Percentiles rank a stretch among this genome's conserved stretches.
phyloP scores from a whole-genome alignment of 1,140 invertebrate genomes.

The Cyphomyrmex costatus region DNA sequence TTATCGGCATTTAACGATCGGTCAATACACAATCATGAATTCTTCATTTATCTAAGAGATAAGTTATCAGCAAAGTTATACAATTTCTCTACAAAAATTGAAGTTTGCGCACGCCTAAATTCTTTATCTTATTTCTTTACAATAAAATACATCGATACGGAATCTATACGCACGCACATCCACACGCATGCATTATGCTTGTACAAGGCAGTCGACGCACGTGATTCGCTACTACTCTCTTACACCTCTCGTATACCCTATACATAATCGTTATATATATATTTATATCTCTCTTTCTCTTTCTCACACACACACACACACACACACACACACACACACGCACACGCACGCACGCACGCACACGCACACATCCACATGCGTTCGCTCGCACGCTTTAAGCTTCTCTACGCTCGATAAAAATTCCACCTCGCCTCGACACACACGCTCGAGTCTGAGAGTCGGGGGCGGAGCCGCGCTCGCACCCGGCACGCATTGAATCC shows the following conservation, averaged over 20 bases:
- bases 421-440: slow-evolving; percentile 35
- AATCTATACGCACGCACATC: slow-evolving; percentile 59
- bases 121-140: slow-evolving; percentile 77
- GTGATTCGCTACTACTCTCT: slow-evolving; percentile 47
- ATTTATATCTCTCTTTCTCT: slow-evolving; percentile 1
- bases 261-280: slow-evolving; percentile 38
- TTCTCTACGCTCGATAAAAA: slow-evolving; percentile 63
- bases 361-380: not conserved
- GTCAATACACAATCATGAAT: slow-evolving; percentile 60
- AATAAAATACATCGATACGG: slow-evolving; percentile 85
- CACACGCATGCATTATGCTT: slow-evolving; percentile 57
- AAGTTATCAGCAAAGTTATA: slow-evolving; percentile 68
- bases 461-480: slow-evolving; percentile 33
- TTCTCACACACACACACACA: not conserved
- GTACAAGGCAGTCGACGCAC: slow-evolving; percentile 46
- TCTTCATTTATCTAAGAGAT: slow-evolving; percentile 69
- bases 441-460: slow-evolving; percentile 52
- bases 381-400: slow-evolving; percentile 34
- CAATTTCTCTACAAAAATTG: slow-evolving; percentile 82
- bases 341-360: slow-evolving; percentile 7
- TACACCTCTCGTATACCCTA: slow-evolving; percentile 41
- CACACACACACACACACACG: not conserved
- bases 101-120: slow-evolving; percentile 72
- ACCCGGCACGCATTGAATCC: slow-evolving; percentile 44
- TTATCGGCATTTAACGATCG: slow-evolving; percentile 43